A percentile compares a stretch with the other conserved stretches of the same genome.
Evolutionary conservation across 2,113 vertebrate species (phyloP).

Genomic region (Cebidichthys violaceus): DNA sequence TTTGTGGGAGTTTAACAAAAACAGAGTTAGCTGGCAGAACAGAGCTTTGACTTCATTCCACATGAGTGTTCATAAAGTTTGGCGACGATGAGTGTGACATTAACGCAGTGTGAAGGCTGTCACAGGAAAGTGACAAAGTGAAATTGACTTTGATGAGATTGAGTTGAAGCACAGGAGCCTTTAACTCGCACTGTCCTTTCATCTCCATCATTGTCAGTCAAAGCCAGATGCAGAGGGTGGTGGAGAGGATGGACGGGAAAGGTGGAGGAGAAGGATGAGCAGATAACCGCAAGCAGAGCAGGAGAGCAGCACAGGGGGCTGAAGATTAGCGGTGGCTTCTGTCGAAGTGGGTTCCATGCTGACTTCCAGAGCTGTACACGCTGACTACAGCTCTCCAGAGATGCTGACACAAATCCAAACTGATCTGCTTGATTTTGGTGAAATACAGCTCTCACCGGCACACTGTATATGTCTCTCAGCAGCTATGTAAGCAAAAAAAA

Average conservation of each 20-base stretch:
- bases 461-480: slow-evolving; percentile 21
- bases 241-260: slow-evolving; percentile 27
- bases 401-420: slow-evolving; percentile 77
- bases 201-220: slow-evolving; percentile 60
- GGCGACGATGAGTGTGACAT: slow-evolving; percentile 53
- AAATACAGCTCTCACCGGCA: slow-evolving; percentile 32
- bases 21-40: slow-evolving; percentile 39
- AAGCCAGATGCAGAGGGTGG: slow-evolving; percentile 21
- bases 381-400: slow-evolving; percentile 57
- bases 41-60: slow-evolving; percentile 45
- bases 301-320: slow-evolving; percentile 26
- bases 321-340: slow-evolving; percentile 46
- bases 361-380: slow-evolving; percentile 69
- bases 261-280: slow-evolving; percentile 30
- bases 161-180: slow-evolving; percentile 52
- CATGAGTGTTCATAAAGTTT: slow-evolving; percentile 43
- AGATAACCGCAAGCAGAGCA: slow-evolving; percentile 32
- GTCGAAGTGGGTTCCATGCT: slow-evolving; percentile 48
- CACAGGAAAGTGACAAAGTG: slow-evolving; percentile 49
- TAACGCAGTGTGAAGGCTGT: slow-evolving; percentile 68
- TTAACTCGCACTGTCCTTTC: slow-evolving; percentile 49
- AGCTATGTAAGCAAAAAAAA: slow-evolving; percentile 41
- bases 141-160: slow-evolving; percentile 65
- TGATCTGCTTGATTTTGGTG: slow-evolving; percentile 57
- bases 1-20: slow-evolving; percentile 47